Evolutionary conservation across 2,797 vertebrate genomes (phyloP).

Genomic region (Gephyroberyx darwinii): DNA sequence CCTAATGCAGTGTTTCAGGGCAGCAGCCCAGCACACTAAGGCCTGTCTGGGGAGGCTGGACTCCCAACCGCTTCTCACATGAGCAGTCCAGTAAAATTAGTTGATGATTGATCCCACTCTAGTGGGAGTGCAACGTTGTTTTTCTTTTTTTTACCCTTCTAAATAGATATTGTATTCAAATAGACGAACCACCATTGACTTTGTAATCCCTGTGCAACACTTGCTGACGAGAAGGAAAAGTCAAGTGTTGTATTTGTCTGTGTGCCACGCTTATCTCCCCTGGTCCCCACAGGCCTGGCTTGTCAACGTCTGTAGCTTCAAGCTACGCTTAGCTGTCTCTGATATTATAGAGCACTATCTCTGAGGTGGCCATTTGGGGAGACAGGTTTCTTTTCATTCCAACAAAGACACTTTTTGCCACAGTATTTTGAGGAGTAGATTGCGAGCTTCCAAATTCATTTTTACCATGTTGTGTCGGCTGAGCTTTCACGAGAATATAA

Average conservation of each 20-base stretch:
- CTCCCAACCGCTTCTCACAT: slow-evolving; percentile 79
- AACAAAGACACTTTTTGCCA: slow-evolving; percentile 64
- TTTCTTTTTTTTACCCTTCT: slow-evolving; percentile 57
- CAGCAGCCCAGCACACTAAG: slow-evolving; percentile 55
- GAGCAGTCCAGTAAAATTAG: slow-evolving; percentile 84
- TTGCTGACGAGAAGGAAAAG: slow-evolving; percentile 83
- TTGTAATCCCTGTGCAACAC: slow-evolving; percentile 85
- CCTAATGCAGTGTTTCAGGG: slow-evolving; percentile 72
- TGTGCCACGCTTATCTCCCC: slow-evolving; percentile 80
- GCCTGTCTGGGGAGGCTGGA: slow-evolving; percentile 72
- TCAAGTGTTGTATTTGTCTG: slow-evolving; percentile 88
- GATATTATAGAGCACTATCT: slow-evolving; percentile 86
- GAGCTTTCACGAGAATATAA: slow-evolving; percentile 35
- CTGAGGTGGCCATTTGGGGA: slow-evolving; percentile 78
- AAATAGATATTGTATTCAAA: slow-evolving; percentile 89
- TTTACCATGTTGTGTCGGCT: slow-evolving; percentile 48
- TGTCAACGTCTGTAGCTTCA: slow-evolving; percentile 88
- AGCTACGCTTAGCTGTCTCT: slow-evolving; percentile 79
- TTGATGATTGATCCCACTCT: slow-evolving; percentile 82
- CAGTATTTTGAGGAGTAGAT: slow-evolving; percentile 41
- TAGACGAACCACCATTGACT: slow-evolving; percentile 84
- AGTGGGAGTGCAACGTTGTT: slow-evolving; percentile 72
- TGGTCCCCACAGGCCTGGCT: slow-evolving; percentile 84
- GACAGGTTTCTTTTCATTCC: slow-evolving; percentile 78
- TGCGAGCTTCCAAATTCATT: slow-evolving; percentile 36